Base-by-base conservation (phyloP, 2,888 invertebrate species). In the Eugnorisma glareosa region DNA sequence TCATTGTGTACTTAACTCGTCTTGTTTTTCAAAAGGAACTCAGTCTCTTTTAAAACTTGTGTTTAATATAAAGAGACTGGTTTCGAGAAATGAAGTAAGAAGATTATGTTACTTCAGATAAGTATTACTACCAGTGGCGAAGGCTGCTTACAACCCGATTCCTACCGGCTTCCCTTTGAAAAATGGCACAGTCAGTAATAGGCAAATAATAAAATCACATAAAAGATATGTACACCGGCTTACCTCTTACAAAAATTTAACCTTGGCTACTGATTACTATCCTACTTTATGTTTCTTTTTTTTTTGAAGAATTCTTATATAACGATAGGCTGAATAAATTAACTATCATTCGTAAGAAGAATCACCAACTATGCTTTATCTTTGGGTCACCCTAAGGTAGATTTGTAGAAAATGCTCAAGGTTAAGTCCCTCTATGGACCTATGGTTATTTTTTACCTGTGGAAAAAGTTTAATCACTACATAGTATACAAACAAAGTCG, bases 1-100 rank as follows among this genome's bases (percentile, higher is more conserved):
- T 70, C 37, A 67, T 71, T 67, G 40, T 40, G 57, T 74, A 35
- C 21, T 71, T 67, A 59, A 31, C 2, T 40, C 6, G 24, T 54
- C 11, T 66, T 45, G n/a, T 31, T 61, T 61, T 21, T 21, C 21
- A 61, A 18, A 59, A 15, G 15, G 31, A 18, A 8, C 7, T 57
- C n/a, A 3, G 57, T 31, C 2, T 59, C 59, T 59, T n/a, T 69
- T 31, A 24, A 59, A 54, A 48, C 35, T 28, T 28, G 57, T 31
- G 28, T 61, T 61, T 61, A 21, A 59, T 31, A 31, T 31, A 8
- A 28, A 57, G 28, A 57, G 15, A 57, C 18, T 59, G 28, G 24
- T 21, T 72, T 73, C 2, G 31, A 31, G 13, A 40, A 54, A n/a
- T 72, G 3, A 72, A 13, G 40, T 54, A 54, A 21, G 31, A n/a